Evolutionary conservation across 2,113 vertebrate genomes (phyloP), one percentile per base, ranked within the genome.

Genomic region (Drymodes brunneopygia): DNA sequence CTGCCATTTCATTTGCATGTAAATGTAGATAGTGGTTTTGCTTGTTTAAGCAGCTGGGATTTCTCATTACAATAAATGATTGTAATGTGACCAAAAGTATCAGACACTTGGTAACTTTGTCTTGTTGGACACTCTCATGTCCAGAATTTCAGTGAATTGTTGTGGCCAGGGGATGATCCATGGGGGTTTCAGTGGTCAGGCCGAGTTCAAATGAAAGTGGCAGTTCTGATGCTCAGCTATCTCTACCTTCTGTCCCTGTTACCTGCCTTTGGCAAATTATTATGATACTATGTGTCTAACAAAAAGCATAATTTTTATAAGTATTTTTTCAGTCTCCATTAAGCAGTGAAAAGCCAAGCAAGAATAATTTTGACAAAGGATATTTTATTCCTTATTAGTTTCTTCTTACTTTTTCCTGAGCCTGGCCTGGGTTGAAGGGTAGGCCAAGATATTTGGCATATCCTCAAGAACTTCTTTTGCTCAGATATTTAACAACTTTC

Each of bases 21-120:
- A 93, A 95, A 96, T 70, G 70, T 82, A 81, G 75, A 60, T 85
- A 94, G 90, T 40, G 31, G 44, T 93, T 96, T 93, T 91, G 79
- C 89, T 93, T 54, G 81, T 96, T 95, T 85, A 75, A 83, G 85
- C 91, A 88, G 90, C 85, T 93, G 90, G 92, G 78, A 95, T 94
- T 98, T 98, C 96, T 95, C 95, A 94, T 86, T 96, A 81, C 71
- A 94, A 73, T 61, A 94, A 94, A 90, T 81, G 1, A 87, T 57
- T 70, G 42, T 81, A 92, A 94, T 73, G 78, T 61, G 73, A 72
- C 93, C 64, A 71, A 95, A 96, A 97, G 95, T 91, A 97, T 96
- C 91, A 89, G 87, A 84, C n/a, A 93, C 35, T 29, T 94, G 85
- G 60, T 79, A 97, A 56, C 57, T 86, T 97, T 85, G 57, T 79